phyloP scores from a whole-genome alignment of 1,140 invertebrate genomes.

The Drosophila littoralis region DNA sequence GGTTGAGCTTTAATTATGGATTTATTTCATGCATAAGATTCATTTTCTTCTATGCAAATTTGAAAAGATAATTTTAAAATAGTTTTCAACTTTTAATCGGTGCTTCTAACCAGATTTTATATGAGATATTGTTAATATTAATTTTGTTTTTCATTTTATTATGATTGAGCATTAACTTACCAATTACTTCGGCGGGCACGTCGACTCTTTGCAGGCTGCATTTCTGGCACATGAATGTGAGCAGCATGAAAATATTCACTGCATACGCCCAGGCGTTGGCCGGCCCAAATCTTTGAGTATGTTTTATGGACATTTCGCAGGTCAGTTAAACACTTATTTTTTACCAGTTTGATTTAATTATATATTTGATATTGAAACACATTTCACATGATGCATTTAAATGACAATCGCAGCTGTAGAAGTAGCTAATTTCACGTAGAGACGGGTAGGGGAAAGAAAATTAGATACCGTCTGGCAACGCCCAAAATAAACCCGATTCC shows the following conservation, averaged over 20 bases:
- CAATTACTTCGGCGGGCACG: conserved; percentile 73
- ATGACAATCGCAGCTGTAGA: background rate
- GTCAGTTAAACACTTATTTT: conserved; percentile 8
- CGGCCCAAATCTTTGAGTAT: background rate
- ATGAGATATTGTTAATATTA: background rate
- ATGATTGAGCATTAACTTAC: conserved; percentile 48
- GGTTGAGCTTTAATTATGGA: too few species aligned
- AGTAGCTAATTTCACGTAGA: conserved; percentile 3
- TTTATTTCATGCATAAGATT: too few species aligned
- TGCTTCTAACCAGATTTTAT: background rate
- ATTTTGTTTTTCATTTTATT: background rate
- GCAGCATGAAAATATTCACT: conserved; percentile 32
- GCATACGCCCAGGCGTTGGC: conserved; percentile 20
- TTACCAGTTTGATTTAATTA: background rate
- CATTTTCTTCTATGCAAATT: too few species aligned
- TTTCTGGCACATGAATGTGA: conserved; percentile 68
- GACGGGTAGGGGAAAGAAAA: too few species aligned
- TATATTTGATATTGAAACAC: background rate
- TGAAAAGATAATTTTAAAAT: too few species aligned
- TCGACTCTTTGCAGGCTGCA: conserved; percentile 62
- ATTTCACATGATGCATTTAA: conserved; percentile 9
- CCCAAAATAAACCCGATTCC: too few species aligned
- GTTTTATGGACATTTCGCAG: conserved; percentile 36
- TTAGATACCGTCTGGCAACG: too few species aligned
- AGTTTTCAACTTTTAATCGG: too few species aligned